phyloP scores from a whole-genome alignment of 2,797 vertebrate genomes.

The Lepus oiostolus region DNA sequence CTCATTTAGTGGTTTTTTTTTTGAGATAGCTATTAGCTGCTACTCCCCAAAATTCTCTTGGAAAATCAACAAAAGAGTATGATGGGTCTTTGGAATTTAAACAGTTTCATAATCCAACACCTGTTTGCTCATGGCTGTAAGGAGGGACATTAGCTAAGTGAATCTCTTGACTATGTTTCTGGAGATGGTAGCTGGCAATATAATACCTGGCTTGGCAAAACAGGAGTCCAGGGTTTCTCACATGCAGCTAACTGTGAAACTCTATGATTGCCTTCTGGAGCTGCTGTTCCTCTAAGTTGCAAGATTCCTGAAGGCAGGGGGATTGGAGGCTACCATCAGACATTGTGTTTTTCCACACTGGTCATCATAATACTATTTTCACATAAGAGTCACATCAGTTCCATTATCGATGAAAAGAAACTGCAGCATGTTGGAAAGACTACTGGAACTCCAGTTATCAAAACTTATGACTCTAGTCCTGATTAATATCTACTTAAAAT shows the following conservation, averaged over 20 bases:
- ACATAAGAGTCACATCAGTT: not conserved
- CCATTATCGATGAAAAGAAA: not conserved
- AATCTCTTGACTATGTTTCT: not conserved
- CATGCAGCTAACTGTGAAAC: not conserved
- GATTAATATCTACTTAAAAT: not conserved
- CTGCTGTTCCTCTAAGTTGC: not conserved
- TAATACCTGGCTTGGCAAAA: not conserved
- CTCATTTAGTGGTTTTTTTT: slow-evolving; percentile 23
- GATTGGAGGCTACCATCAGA: not conserved
- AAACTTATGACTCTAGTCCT: not conserved
- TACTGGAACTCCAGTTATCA: not conserved
- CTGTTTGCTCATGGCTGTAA: not conserved
- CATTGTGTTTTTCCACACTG: not conserved
- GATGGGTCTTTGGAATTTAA: slow-evolving; percentile 35
- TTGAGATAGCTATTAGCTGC: not conserved
- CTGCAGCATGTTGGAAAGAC: not conserved
- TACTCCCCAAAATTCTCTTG: slow-evolving; percentile 11
- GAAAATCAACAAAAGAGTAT: slow-evolving; percentile 10
- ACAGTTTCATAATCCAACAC: not conserved
- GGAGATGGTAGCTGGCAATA: not conserved
- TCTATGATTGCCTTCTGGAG: not conserved
- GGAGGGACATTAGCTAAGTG: not conserved
- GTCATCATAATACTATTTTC: not conserved
- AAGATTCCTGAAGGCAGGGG: not conserved
- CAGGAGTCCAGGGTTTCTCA: not conserved